Base-by-base conservation (phyloP, 2,113 vertebrate genomes). In the Pseudopodoces humilis region DNA sequence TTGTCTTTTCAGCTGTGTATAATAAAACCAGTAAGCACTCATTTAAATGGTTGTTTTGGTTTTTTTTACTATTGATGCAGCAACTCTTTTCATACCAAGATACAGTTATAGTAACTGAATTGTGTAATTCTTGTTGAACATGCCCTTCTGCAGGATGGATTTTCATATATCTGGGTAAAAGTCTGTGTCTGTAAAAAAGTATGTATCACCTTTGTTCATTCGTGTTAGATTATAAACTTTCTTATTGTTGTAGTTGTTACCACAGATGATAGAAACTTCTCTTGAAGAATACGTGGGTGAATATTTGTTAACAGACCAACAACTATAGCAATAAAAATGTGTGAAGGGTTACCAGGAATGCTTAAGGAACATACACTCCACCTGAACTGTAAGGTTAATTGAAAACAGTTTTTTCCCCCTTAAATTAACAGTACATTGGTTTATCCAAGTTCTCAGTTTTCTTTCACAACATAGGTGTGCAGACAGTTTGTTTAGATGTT, bases 401-500 rank as follows among this genome's bases (percentile, higher is more conserved):
- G 91, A 71, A 68, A 93, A 90, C 96, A 90, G 49, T 72, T 90
- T 69, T 74, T 77, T 46, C 49, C 22, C 71, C 86, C n/a, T 96
- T 95, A 94, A 96, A 93, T 96, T 97, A 96, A 88, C 83, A 69
- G 86, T 97, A 88, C 96, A 95, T 96, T 97, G 94, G 94, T 98
- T 84, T 89, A 95, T 97, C 86, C 92, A 96, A 96, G 95, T 98
- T 98, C 97, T 77, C 97, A 97, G 97, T 98, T 98, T 98, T 97
- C 97, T 97, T 97, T 98, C 97, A 97, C 97, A 97, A 75, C 94
- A 97, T 98, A 98, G 98, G 98, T 98, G 97, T 97, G 94, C 96
- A 97, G 97, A 97, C 97, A 94, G 96, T 97, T 98, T 98, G 97
- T 97, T 98, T 98, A 91, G 97, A 97, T 98, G 97, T 98, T 98